Base-by-base conservation (phyloP, 2,888 invertebrate species). In the Microctonus aethiopoides region DNA sequence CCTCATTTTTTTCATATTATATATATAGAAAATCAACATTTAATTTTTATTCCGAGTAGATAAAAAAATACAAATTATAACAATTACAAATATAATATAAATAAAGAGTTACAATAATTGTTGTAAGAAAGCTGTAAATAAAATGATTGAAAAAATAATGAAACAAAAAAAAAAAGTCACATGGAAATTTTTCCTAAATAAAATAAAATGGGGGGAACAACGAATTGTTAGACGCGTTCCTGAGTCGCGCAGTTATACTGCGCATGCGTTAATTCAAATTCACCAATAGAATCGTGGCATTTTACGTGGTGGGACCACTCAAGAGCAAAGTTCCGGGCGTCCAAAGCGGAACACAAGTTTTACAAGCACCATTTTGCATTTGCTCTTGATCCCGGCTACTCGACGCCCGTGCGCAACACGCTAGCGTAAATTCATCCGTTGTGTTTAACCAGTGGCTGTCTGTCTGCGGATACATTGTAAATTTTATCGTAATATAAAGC, bases 321-420 rank as follows among this genome's bases (percentile, higher is more conserved):
- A 29, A 29, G 66, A 41, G 56, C 61, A 39, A 69, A 13, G 65
- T 63, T 36, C 26, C 20, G 74, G 72, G 68, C 62, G 56, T 64
- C 70, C 52, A 54, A 69, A 70, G 70, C 70, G 56, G 70, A 70
- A 32, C n/a, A n/a, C n/a, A n/a, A n/a, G n/a, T n/a, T 22, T n/a
- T 9, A 22, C 36, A 64, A 32, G n/a, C 52, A 39, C 84, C 85
- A 85, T 84, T 84, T 85, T 83, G 80, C 77, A 72, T 69, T 70
- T 68, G 74, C 75, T 68, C 66, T 75, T 75, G 84, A 82, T 83
- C 84, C 83, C 84, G 83, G 80, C 36, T 77, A 80, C 81, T 81
- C 84, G 84, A 84, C 84, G 82, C 84, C 82, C 82, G 84, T 85
- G 84, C 71, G 68, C 73, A 67, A 73, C 79, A 79, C 80, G 80